Conservation (phyloP, 1,140 invertebrate genomes). For the Rhopalosiphum padi region DNA sequence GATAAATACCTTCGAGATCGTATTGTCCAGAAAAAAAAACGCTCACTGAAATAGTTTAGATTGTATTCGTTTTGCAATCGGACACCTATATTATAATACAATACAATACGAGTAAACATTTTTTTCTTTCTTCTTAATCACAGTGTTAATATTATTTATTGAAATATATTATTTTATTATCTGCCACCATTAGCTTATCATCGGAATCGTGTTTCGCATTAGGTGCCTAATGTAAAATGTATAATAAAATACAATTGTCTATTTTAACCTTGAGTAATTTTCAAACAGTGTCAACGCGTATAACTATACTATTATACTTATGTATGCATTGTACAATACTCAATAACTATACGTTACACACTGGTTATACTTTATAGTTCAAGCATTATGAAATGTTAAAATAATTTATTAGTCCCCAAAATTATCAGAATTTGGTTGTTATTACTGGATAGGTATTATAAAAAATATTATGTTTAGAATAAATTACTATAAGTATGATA, state of each 20-base stretch:
- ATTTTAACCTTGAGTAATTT: constrained; percentile 15
- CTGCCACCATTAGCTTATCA: not conserved
- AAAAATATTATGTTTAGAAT: too few relatives aligned
- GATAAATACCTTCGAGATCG: not conserved
- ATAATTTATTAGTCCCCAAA: not conserved
- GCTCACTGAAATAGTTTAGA: not conserved
- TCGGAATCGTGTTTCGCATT: not conserved
- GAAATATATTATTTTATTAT: not conserved
- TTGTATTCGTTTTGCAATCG: not conserved
- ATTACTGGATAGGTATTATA: too few relatives aligned
- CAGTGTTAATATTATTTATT: not conserved
- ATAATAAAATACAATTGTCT: not conserved
- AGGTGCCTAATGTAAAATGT: not conserved
- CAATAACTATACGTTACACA: not conserved
- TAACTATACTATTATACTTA: not conserved
- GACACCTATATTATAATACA: not conserved
- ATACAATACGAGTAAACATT: constrained; percentile 1
- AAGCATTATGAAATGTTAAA: not conserved
- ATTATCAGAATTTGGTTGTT: not conserved
- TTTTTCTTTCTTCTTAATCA: not conserved
- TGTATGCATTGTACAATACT: not conserved
- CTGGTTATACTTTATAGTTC: not conserved
- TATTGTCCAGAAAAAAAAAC: not conserved
- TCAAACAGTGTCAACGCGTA: not conserved
- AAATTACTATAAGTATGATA: not conserved